Evolutionary conservation across 1,140 invertebrate genomes (phyloP).

Genomic region (Lordiphosa mommai): DNA sequence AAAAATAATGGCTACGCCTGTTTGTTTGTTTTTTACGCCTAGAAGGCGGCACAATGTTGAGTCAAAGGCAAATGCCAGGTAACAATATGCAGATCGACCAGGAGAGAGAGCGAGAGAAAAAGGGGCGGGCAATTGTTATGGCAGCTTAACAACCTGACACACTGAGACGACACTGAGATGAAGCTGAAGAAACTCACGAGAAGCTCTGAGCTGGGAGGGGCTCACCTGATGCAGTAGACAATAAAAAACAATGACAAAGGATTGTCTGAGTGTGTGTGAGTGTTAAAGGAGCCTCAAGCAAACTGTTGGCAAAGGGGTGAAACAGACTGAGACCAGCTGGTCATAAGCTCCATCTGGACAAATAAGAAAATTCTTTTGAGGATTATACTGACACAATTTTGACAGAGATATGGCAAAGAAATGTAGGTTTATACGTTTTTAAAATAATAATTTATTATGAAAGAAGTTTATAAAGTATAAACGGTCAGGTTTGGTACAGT

Average conservation of each 20-base stretch:
- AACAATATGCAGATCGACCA: conserved; percentile 24
- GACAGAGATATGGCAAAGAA: too few relatives aligned
- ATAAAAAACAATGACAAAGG: conserved; percentile 30
- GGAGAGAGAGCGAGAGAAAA: conserved; percentile 5
- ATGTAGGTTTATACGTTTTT: too few relatives aligned
- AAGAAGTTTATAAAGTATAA: too few relatives aligned
- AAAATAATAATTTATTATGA: too few relatives aligned
- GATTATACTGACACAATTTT: too few relatives aligned
- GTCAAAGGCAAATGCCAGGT: conserved; percentile 25
- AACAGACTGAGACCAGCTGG: conserved; percentile 9
- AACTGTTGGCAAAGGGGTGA: conserved; percentile 2
- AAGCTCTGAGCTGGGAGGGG: conserved; percentile 4
- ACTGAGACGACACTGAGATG: conserved; percentile 35
- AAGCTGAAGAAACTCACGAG: conserved; percentile 26
- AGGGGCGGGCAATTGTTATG: conserved; percentile 28
- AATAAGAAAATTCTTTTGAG: too few relatives aligned
- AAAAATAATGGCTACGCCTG: conserved; percentile 63
- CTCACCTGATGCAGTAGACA: conserved; percentile 11
- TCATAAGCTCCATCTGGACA: too few relatives aligned
- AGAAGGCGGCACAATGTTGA: conserved; percentile 8
- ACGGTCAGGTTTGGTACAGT: too few relatives aligned
- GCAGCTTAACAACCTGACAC: conserved; percentile 50
- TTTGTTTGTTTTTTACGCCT: conserved; percentile 48
- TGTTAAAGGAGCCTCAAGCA: not conserved
- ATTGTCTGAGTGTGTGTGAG: conserved; percentile 1